Evolutionary conservation across 2,888 invertebrate genomes (phyloP), one percentile per base, ranked within the genome.

Genomic region (Clusia tigrina): DNA sequence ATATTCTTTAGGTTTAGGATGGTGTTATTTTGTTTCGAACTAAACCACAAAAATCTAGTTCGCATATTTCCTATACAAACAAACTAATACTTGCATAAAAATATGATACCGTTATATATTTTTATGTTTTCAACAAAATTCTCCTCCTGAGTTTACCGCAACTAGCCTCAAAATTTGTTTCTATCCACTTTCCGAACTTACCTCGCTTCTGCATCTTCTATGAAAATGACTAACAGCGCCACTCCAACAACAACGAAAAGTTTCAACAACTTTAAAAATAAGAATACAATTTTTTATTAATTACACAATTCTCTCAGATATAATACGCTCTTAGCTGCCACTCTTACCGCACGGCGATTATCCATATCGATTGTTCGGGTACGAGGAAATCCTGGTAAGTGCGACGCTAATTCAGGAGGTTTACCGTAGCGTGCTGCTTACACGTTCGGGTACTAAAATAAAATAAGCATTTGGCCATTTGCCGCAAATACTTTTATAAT

Each of bases 181-280:
- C n/a, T n/a, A n/a, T n/a, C n/a, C n/a, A n/a, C n/a, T n/a, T n/a
- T n/a, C n/a, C 12, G 32, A 12, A 63, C 62, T 62, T 72, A 79
- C 80, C 76, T 73, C 20, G 78, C 80, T 63, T 73, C 71, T 48
- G 80, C 70, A 65, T 75, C 72, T 63, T 74, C 71, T 12, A 72
- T 67, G 54, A 69, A 76, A 17, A 78, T 52, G 57, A 79, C 60
- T 17, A 74, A 63, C 37, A 77, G n/a, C 17, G 72, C 69, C 65
- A 78, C 67, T 57, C 75, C 69, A 60, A 74, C 66, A 64, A 78
- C 68, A 64, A 79, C 64, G 65, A 74, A 72, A 3, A 73, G 59
- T 64, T 72, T 77, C 60, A 76, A 61, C 61, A 77, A 69, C 79
- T 79, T 59, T 2, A 70, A 60, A 59, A 38, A 32, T 15, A 20